Evolutionary conservation across 2,888 invertebrate genomes (phyloP).

Genomic region (Hypena proboscidalis): DNA sequence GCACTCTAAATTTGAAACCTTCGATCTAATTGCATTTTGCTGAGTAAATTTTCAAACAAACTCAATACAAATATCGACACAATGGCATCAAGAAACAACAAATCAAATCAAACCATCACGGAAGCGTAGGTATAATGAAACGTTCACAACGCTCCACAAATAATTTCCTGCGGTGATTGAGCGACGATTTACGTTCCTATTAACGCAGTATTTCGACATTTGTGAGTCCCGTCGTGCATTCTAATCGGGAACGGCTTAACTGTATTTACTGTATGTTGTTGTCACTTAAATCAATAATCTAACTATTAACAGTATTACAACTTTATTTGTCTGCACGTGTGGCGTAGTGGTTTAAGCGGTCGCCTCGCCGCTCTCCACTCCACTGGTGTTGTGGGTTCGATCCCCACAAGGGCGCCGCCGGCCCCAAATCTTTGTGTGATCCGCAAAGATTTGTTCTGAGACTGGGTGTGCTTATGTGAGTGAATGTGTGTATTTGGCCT

Average conservation of each 20-base stretch:
- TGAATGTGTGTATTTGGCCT: no score
- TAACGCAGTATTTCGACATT: conserved; percentile 12
- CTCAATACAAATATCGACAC: not conserved
- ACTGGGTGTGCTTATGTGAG: no score
- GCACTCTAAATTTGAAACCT: no score
- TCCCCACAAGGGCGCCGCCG: no score
- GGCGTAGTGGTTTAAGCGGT: no score
- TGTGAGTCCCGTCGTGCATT: conserved; percentile 6
- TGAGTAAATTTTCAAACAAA: not conserved
- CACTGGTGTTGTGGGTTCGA: no score
- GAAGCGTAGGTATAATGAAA: conserved; percentile 12
- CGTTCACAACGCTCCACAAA: conserved; percentile 23
- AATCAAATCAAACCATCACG: conserved; percentile 22
- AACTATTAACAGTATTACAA: not conserved
- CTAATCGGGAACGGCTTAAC: conserved; percentile 7
- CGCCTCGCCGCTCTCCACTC: no score
- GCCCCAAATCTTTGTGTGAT: no score
- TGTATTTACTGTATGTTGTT: not conserved
- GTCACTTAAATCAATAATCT: conserved; percentile 1
- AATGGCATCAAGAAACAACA: conserved; percentile 15
- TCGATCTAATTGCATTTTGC: no score
- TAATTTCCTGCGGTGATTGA: conserved; percentile 33
- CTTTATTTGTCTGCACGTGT: no score
- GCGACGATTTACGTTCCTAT: conserved; percentile 12
- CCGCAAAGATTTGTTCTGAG: no score